Base-by-base conservation (phyloP, 2,888 invertebrate species). In the Heliconius cydno region DNA sequence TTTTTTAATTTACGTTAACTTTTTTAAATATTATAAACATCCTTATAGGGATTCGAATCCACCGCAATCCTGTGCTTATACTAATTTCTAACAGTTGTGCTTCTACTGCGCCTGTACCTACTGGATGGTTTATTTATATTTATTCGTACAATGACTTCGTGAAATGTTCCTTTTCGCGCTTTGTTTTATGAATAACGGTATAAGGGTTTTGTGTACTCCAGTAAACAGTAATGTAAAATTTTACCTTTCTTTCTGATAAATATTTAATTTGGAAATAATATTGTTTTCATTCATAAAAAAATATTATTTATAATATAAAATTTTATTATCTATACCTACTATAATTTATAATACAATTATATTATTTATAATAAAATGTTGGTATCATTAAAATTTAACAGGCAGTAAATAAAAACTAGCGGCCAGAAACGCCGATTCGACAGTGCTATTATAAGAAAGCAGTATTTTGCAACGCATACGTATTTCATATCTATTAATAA, bases 401-500 rank as follows among this genome's bases (percentile, higher is more conserved):
- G 25, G n/a, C 10, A 60, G n/a, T n/a, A n/a, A 60, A 25, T 65
- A 65, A 65, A 25, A 28, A 25, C 12, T 13, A 65, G 63, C 6
- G 63, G 13, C 25, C 9, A 25, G 25, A 6, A 52, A 52, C 10
- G 22, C 41, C 52, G 4, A 52, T n/a, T 73, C 57, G 3, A 12
- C 34, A 60, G 13, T 34, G 19, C 12, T 57, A 30, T 72, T 72
- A 28, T 72, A 34, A 22, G 12, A 57, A 73, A 73, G n/a, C 72
- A 34, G 9, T n/a, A 34, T 9, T 72, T 72, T 30, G 30, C 57
- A 30, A 73, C 12, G 34, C 57, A 60, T 30, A 34, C 30, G 34
- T 60, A n/a, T 60, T 41, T 70, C 41, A 41, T 3, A 70, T 34
- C 72, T 73, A 73, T 73, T 34, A 57, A 73, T 73, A 57, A 57